Evolutionary conservation across 1,140 invertebrate genomes (phyloP), one percentile per base, ranked within the genome.

Genomic region (Drosophila saltans): DNA sequence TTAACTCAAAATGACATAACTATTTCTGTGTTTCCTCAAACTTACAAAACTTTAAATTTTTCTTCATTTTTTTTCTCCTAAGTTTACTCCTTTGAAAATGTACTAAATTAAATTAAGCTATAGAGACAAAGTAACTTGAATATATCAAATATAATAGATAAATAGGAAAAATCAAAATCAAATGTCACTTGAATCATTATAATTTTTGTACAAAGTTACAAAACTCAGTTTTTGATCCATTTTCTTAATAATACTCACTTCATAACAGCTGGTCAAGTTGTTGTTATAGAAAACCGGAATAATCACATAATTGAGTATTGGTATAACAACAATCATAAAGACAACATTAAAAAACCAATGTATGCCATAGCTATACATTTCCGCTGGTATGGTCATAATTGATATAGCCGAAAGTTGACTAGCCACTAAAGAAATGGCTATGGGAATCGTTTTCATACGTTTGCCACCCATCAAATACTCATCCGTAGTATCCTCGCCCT

Each of bases 251-350:
- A 24, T 24, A 0, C 75, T 84, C 94, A 97, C 96, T 94, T 97
- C 95, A 91, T 97, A 98, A 28, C 95, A 96, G 62, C 96, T 97
- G 8, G 96, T 96, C 8, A 96, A 94, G 90, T 96, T 94, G 8
- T 97, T 94, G 52, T 94, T 94, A 81, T 96, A 97, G 92, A 97
- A 98, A 0, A 98, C 95, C 0, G 97, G 97, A 16, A 98, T 94
- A 78, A 96, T 96, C 10, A 96, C 93, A 28, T 93, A 93, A 8
- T 94, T 94, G 72, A 97, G 95, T 0, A 94, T 93, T 0, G 95
- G 77, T n/a, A 96, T 94, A 41, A 96, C 95, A 1, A 96, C 86
- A n/a, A 94, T 78, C 81, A 96, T 95, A 2, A 94, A 93, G 33
- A 95, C 84, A 1, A 95, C 91, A 26, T 95, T 93, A 75, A 95